Evolutionary conservation across 2,888 invertebrate species (phyloP).

Genomic region (Eubasilissa splendida): DNA sequence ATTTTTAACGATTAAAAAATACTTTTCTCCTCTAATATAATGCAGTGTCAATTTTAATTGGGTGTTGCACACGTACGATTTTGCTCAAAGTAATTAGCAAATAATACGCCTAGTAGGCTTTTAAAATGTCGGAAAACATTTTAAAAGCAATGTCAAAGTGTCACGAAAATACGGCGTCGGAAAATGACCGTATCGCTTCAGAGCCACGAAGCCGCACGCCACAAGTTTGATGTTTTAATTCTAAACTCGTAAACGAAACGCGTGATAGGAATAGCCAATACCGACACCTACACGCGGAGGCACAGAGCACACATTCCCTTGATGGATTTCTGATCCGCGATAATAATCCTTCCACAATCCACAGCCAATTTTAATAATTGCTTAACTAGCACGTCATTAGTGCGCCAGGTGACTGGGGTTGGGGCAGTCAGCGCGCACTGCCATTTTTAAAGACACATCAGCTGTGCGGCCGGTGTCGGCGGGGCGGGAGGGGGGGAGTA

Average conservation of each 20-base stretch:
- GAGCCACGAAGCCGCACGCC: conserved; percentile 37
- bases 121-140: conserved; percentile 18
- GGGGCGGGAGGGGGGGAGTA: conserved; percentile 33
- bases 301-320: conserved; percentile 24
- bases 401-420: neutral
- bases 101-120: no score
- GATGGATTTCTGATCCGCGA: conserved; percentile 37
- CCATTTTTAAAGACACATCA: conserved; percentile 13
- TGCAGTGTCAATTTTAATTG: no score
- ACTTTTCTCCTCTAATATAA: no score
- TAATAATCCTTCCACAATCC: conserved; percentile 39
- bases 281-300: conserved; percentile 8
- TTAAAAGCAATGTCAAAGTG: conserved; percentile 28
- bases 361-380: conserved; percentile 55
- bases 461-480: neutral
- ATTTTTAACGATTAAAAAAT: no score
- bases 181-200: conserved; percentile 38
- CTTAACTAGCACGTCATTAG: conserved; percentile 56
- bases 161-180: conserved; percentile 40
- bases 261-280: conserved; percentile 28
- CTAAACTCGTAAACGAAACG: conserved; percentile 37
- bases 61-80: no score
- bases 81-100: no score
- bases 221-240: conserved; percentile 55
- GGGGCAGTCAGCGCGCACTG: neutral